Base-by-base conservation (phyloP, 2,113 vertebrate species). In the Procavia capensis region DNA sequence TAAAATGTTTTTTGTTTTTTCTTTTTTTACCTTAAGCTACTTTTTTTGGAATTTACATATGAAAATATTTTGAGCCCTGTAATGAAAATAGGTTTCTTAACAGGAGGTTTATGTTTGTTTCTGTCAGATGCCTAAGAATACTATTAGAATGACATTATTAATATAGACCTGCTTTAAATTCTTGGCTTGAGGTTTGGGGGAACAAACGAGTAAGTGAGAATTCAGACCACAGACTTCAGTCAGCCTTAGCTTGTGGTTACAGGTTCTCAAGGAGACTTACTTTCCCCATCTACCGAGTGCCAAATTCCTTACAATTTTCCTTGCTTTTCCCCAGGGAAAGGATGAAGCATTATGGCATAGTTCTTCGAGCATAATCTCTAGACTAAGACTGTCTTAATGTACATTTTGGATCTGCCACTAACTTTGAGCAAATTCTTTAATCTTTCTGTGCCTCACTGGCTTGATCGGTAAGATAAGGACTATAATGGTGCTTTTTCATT, bases 161-260 rank as follows among this genome's bases (percentile, higher is more conserved):
- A 41, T 88, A 84, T 29, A 88, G 17, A 27, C 24, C 3, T 31
- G 80, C 76, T 75, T 95, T 61, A 78, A 79, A 79, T 87, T 95
- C 36, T 91, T 96, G 50, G 34, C 34, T 78, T 63, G 34, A 92
- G 70, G 45, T 72, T 95, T 94, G 83, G 20, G 86, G 68, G 17
- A 63, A 22, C 45, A 29, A 86, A 66, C 24, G 78, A 79, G 19
- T 34, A 85, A 85, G 11, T 80, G 20, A 70, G 11, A 27, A 54
- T 83, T 83, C 34, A 66, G 50, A 88, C 25, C 88, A 14, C 34
- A 75, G 29, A 84, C 24, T 89, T 91, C 34, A 43, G 0, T 59
- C 39, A 79, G 27, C 1, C 3, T 72, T 88, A 66, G 20, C 13
- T 68, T 81, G 2, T 76, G 19, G 4, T 88, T 96, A 54, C 39